Evolutionary conservation across 2,113 vertebrate species (phyloP).

Genomic region (Chloropsis cyanopogon): DNA sequence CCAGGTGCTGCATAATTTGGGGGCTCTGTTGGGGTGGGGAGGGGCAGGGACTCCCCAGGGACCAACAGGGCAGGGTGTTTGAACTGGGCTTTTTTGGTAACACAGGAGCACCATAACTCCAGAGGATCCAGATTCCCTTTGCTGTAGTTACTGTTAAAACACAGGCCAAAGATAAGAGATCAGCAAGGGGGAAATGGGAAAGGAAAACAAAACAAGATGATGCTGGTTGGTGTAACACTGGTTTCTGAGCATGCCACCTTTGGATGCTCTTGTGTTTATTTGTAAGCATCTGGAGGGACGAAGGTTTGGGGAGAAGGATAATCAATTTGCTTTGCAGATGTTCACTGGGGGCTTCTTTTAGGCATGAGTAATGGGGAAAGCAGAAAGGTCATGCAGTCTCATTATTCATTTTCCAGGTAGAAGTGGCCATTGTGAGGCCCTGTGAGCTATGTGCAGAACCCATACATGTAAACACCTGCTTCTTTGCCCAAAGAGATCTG

Average conservation of each 20-base stretch:
- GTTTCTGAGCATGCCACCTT: not conserved
- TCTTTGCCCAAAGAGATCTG: not conserved
- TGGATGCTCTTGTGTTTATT: not conserved
- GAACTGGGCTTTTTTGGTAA: not conserved
- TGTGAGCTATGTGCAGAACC: not conserved
- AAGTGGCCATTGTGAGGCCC: not conserved
- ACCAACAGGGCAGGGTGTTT: fast-evolving
- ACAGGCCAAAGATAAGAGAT: not conserved
- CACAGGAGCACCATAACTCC: fast-evolving
- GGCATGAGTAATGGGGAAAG: not conserved
- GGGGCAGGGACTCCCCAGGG: not conserved
- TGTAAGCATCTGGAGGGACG: not conserved
- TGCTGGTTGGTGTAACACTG: not conserved
- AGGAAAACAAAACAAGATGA: not conserved
- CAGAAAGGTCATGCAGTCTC: not conserved
- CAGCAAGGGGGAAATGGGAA: not conserved
- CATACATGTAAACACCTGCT: not conserved
- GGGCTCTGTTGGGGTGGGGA: not conserved
- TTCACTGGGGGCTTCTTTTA: not conserved
- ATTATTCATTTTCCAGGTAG: not conserved
- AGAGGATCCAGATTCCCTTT: not conserved
- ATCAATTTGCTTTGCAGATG: not conserved
- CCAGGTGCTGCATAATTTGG: fast-evolving
- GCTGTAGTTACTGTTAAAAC: not conserved
- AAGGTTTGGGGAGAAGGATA: not conserved